Base-by-base conservation (phyloP, 2,888 invertebrate species). In the Eretmocerus hayati region DNA sequence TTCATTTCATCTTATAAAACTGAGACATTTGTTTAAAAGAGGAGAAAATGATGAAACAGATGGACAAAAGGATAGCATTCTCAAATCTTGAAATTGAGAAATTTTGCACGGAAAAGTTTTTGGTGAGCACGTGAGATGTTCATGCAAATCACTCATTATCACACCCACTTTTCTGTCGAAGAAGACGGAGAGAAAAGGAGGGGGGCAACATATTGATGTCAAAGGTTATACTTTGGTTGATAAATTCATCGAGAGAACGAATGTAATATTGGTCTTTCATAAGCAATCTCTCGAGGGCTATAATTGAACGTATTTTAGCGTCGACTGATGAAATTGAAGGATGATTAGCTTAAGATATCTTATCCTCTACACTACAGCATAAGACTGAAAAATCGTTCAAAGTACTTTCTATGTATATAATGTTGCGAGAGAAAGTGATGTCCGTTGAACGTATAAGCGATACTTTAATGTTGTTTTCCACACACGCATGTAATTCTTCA, bases 331-430 rank as follows among this genome's bases (percentile, higher is more conserved):
- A 52, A 51, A 49, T 56, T 51, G 52, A 51, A 47, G 51, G 50
- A 52, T 56, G 48, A 55, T 50, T 52, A 50, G 52, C 30, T 42
- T 56, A 57, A 54, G 56, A 48, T 57, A 59, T 50, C 53, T 60
- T 59, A 62, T 65, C 58, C 59, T 62, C 58, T 60, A 60, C 59
- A 58, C 58, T 60, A 60, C 59, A 58, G 61, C 60, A 66, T 64
- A 68, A 69, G 69, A 69, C 69, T 69, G 69, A 69, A 62, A 53
- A 62, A 58, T 61, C 60, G 60, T 65, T 67, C 60, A 62, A 59
- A 43, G 54, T 59, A 62, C 56, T 61, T 62, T 57, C 62, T 64
- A n/a, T 65, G 62, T 66, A 67, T 59, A 66, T 67, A 64, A 56
- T 39, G 40, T n/a, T 5, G 33, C 5, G 19, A 36, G 13, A 33